Percentiles rank a stretch among this genome's conserved stretches.
phyloP scores from a whole-genome alignment of 2,888 invertebrate genomes.

The Dryococelus australis region DNA sequence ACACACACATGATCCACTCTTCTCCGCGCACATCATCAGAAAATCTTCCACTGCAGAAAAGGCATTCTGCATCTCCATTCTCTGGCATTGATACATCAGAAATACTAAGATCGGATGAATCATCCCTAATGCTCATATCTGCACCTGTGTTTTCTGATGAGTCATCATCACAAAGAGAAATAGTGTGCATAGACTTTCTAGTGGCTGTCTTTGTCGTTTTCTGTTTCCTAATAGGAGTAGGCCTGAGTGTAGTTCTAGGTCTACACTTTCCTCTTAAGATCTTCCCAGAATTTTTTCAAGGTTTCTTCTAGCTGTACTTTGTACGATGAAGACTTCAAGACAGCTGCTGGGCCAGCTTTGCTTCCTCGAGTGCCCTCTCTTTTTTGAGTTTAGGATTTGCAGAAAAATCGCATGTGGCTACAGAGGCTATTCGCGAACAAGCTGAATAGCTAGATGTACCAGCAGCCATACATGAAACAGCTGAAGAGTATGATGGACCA shows the following conservation, averaged over 20 bases:
- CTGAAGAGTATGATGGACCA: too few relatives aligned
- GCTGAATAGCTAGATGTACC: too few relatives aligned
- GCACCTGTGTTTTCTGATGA: too few relatives aligned
- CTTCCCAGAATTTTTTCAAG: conserved; percentile 2
- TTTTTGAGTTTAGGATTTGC: neutral
- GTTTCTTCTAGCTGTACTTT: too few relatives aligned
- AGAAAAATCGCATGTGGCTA: neutral
- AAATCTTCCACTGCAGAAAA: too few relatives aligned
- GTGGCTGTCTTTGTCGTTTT: neutral
- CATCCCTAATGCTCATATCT: neutral
- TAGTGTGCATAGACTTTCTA: too few relatives aligned
- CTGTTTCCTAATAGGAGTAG: neutral
- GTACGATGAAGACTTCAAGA: neutral
- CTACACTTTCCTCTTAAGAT: neutral
- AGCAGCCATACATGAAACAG: too few relatives aligned
- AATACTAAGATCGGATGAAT: neutral
- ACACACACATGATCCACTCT: too few relatives aligned
- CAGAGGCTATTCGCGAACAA: neutral
- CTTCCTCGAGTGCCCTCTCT: neutral
- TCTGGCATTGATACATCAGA: too few relatives aligned
- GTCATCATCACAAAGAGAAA: too few relatives aligned
- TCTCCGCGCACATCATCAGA: too few relatives aligned
- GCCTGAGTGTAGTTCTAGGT: neutral
- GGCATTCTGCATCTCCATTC: too few relatives aligned
- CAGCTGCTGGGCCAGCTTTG: neutral